These are phyloP conservation scores for Sycophila sp. DNA, from an alignment of 1,140 invertebrate genomes.

Conservation along the genomic window DNA sequence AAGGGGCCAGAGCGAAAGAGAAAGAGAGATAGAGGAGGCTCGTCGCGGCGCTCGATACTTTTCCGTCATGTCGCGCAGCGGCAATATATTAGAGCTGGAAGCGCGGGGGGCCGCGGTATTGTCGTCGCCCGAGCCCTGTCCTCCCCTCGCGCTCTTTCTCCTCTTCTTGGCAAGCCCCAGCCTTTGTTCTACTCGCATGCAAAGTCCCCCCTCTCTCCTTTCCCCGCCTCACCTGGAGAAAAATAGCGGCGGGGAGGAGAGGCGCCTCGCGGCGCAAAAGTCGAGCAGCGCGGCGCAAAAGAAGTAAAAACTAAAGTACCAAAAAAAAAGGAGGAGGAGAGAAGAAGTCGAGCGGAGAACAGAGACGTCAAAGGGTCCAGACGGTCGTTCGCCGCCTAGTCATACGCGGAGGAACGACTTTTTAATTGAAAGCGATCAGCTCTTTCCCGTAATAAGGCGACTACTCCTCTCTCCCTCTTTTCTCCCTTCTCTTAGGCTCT, in stretches of 20 bases:
- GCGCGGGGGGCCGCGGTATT: slow-evolving; percentile 63
- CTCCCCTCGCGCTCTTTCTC: slow-evolving; percentile 10
- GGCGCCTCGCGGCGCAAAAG: neutral
- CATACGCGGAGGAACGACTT: slow-evolving; percentile 21
- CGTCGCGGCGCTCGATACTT: slow-evolving; percentile 55
- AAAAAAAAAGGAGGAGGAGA: neutral
- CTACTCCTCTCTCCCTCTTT: neutral
- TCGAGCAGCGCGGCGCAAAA: neutral
- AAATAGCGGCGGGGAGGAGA: neutral
- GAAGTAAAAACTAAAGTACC: neutral
- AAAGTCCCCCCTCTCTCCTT: neutral
- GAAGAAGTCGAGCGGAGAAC: neutral
- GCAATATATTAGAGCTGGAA: slow-evolving; percentile 64
- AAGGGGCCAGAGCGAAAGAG: slow-evolving; percentile 51
- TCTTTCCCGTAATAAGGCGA: neutral
- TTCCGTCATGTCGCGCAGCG: slow-evolving; percentile 54
- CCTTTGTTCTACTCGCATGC: slow-evolving; percentile 24
- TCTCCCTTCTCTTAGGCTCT: neutral
- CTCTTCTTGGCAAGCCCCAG: neutral
- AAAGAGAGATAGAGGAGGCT: no score
- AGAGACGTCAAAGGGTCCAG: slow-evolving; percentile 33
- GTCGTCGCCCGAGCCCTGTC: slow-evolving; percentile 59
- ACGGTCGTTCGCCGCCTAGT: neutral
- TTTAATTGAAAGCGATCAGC: slow-evolving; percentile 35
- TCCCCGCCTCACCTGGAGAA: neutral